Evolutionary conservation across 35 echinoderm and acorn worm genomes (phyloP), one percentile per base, ranked within the genome.

Genomic region (Eucidaris tribuloides): DNA sequence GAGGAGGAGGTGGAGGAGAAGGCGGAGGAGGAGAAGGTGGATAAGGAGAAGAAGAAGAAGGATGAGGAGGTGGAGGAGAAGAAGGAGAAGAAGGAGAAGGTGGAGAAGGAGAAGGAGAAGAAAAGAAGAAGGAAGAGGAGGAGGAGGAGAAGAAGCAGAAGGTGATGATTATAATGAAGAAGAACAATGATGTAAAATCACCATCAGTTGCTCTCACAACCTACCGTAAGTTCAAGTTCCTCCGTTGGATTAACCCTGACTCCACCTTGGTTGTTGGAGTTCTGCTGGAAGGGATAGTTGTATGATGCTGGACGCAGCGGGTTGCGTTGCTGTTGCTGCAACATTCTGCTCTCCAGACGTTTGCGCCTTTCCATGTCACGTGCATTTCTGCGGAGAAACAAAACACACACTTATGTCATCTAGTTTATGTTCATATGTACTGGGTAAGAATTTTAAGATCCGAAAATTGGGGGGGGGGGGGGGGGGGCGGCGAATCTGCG

Each of bases 321-420:
- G 37, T 38, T 44, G n/a, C 68, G 68, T 32, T 38, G 42, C 6
- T 9, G 13, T 27, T 83, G 80, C n/a, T 83, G 57, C 40, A 29
- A 41, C 2, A 83, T 33, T 41, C 62, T 83, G 18, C 65, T 30
- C 28, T 65, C 56, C 0, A 83, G 13, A 22, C 40, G 39, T 41
- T 83, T 61, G 17, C 57, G 20, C 5, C 80, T 36, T 42, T 83
- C 80, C 15, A 7, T 83, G 57, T 83, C 80, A 2, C 80, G 50
- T 5, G n/a, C 80, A 63, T 33, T 63, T 22, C 80, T 83, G 22
- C 24, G 44, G n/a, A 82, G 19, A 42, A 54, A 0, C 14, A 81
- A 9, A n/a, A n/a, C 72, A 78, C 14, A 4, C 7, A 59, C 17
- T 22, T 29, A 79, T 54, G 17, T 50, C 9, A n/a, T 20, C 7